Base-by-base conservation (phyloP, 2,797 vertebrate species). In the Borostomias antarcticus region DNA sequence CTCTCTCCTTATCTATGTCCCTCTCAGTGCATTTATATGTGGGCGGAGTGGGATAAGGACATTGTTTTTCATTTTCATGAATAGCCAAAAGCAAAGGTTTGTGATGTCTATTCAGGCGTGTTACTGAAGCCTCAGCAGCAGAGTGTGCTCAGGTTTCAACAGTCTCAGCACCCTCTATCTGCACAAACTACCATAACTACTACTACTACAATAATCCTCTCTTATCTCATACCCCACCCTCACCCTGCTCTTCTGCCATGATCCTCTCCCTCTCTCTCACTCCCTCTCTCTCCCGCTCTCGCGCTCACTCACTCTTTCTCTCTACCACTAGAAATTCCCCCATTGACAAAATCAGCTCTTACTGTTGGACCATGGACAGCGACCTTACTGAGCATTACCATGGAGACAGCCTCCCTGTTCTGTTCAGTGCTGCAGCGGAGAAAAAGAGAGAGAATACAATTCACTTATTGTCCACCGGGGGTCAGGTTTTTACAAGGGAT, bases 291-390 rank as follows among this genome's bases (percentile, higher is more conserved):
- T 25, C 32, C 4, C 62, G 2, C 25, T 6, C 25, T 21, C 15
- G 40, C 33, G 25, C 32, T 43, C 1, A 3, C 32, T 53, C 32
- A 17, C 48, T 32, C 26, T 53, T 30, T 25, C 54, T 58, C 32
- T 58, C 8, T 30, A n/a, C 37, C 23, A n/a, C 15, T 35, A 58
- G 54, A 63, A 17, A 54, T 3, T 4, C 6, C n/a, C 40, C n/a
- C 40, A 45, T 45, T 45, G 40, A 45, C 40, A n/a, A 45, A 45
- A 45, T n/a, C 32, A 57, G 30, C 21, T 21, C 17, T 47, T 21
- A 19, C 19, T 7, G 26, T 58, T 67, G 64, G 5, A 68, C 47
- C 65, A 52, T 30, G 35, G 70, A 64, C 35, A 68, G 61, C 35
- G 29, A 51, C 65, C 48, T 11, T 10, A 35, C 17, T 45, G 35